Conservation (phyloP, 2,113 vertebrate species). For the Micronycteris hirsuta region DNA sequence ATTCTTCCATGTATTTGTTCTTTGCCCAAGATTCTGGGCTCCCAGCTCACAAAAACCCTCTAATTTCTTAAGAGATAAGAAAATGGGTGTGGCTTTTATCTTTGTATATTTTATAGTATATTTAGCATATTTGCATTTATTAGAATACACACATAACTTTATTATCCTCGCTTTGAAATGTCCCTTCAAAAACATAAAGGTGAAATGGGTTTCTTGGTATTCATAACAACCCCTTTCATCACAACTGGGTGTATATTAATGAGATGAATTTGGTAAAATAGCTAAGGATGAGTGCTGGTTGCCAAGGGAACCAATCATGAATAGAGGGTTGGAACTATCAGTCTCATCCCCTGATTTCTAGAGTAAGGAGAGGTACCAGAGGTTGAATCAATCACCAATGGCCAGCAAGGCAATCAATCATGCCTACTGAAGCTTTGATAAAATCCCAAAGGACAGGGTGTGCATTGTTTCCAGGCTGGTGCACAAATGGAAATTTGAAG, state of each 20-base stretch:
- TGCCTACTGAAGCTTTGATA: background rate
- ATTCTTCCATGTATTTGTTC: background rate
- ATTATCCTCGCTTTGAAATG: background rate
- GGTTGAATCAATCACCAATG: background rate
- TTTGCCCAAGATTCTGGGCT: background rate
- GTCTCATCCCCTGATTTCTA: background rate
- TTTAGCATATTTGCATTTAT: background rate
- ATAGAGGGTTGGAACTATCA: background rate
- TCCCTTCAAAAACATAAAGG: background rate
- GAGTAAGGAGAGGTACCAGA: background rate
- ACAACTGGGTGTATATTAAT: background rate
- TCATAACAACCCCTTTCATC: background rate
- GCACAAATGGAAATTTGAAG: background rate
- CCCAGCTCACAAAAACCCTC: background rate
- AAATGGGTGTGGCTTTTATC: background rate
- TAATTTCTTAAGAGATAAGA: background rate
- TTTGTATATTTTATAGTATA: no score
- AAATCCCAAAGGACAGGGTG: background rate
- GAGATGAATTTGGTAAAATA: background rate
- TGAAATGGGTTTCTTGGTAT: background rate
- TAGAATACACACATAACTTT: no score
- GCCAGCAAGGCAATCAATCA: background rate
- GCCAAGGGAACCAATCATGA: background rate
- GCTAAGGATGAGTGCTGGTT: background rate
- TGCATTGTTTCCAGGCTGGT: background rate